Evolutionary conservation across 2,888 invertebrate genomes (phyloP).

Genomic region (Apodemia mormo): DNA sequence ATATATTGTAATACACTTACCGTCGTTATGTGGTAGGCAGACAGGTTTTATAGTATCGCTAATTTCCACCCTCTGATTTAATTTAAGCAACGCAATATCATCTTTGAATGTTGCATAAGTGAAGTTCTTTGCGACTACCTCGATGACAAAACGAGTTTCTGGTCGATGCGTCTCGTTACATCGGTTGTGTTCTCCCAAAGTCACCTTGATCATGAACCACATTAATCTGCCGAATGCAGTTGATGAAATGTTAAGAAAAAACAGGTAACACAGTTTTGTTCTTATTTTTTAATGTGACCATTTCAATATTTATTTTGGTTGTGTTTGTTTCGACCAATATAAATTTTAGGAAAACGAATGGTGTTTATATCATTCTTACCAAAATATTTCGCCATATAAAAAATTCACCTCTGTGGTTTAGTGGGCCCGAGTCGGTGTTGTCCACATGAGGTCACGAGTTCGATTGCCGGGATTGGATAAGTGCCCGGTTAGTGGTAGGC

Average conservation of each 20-base stretch:
- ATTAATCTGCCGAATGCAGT: slow-evolving; percentile 85
- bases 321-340: neutral
- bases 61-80: slow-evolving; percentile 89
- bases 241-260: neutral
- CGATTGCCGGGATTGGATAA: too few relatives aligned
- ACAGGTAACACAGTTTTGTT: neutral
- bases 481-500: too few relatives aligned
- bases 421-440: too few relatives aligned
- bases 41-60: slow-evolving; percentile 90
- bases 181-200: slow-evolving; percentile 92
- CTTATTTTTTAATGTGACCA: neutral
- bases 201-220: slow-evolving; percentile 96
- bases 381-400: too few relatives aligned
- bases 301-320: neutral
- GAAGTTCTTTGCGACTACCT: slow-evolving; percentile 89
- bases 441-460: too few relatives aligned
- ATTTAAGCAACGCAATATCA: slow-evolving; percentile 90
- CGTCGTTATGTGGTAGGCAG: slow-evolving; percentile 87
- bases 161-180: slow-evolving; percentile 87
- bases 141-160: slow-evolving; percentile 87
- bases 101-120: slow-evolving; percentile 91
- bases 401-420: too few relatives aligned
- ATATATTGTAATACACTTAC: slow-evolving; percentile 54
- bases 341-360: too few relatives aligned
- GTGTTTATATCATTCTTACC: too few relatives aligned